A percentile compares a stretch with the other conserved stretches of the same genome.
Evolutionary conservation across 2,888 invertebrate species (phyloP).

Genomic region (Cephus spinipes): DNA sequence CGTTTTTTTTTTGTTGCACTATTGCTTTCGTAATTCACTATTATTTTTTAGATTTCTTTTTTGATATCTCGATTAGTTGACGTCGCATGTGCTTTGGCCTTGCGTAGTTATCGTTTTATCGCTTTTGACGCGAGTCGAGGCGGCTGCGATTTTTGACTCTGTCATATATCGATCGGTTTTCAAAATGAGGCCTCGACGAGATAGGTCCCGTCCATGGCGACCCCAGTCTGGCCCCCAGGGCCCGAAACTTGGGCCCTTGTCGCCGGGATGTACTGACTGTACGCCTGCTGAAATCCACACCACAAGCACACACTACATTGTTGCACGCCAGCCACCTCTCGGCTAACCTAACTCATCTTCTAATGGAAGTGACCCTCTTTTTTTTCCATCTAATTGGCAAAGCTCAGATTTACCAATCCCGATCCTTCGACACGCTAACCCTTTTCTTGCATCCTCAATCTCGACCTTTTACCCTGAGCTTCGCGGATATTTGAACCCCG

Average conservation of each 20-base stretch:
- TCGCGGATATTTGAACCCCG: too few relatives aligned
- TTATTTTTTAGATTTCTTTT: conserved; percentile 16
- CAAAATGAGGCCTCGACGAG: conserved; percentile 88
- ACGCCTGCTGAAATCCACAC: conserved; percentile 78
- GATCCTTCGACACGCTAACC: too few relatives aligned
- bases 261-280: conserved; percentile 89
- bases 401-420: too few relatives aligned
- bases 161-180: conserved; percentile 35
- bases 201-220: conserved; percentile 87
- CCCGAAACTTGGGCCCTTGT: conserved; percentile 80
- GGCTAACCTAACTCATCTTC: conserved; percentile 4
- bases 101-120: conserved; percentile 17
- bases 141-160: background rate
- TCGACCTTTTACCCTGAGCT: too few relatives aligned
- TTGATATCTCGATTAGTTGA: conserved; percentile 32
- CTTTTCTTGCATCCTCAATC: too few relatives aligned
- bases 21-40: background rate
- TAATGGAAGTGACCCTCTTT: background rate
- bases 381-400: too few relatives aligned
- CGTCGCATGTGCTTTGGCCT: conserved; percentile 20
- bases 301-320: conserved; percentile 67
- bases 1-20: conserved; percentile 4
- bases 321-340: conserved; percentile 59
- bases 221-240: conserved; percentile 78
- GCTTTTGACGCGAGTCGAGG: background rate